Conservation (phyloP, 2,888 invertebrate genomes). For the Reticulitermes lucifugus region DNA sequence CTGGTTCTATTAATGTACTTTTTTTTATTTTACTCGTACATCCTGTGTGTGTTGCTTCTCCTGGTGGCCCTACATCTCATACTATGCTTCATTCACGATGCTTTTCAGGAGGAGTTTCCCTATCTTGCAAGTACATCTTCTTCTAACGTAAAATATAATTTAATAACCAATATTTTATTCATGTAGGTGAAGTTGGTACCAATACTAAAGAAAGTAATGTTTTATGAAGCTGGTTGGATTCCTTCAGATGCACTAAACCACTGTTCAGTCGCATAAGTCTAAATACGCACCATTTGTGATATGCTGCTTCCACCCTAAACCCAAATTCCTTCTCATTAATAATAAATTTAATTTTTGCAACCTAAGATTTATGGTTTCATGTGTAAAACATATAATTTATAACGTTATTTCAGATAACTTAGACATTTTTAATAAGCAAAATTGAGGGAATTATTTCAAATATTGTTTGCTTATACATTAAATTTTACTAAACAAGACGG, state of each 20-base stretch:
- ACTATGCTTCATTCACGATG: slow-evolving; percentile 18
- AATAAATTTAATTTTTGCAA: slow-evolving; percentile 16
- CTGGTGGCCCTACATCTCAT: not conserved
- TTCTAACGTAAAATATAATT: slow-evolving; percentile 29
- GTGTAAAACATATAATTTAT: not conserved
- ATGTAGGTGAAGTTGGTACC: slow-evolving; percentile 31
- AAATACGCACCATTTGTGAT: slow-evolving; percentile 24
- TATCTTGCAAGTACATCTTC: slow-evolving; percentile 14
- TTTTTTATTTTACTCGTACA: slow-evolving; percentile 6
- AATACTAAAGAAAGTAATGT: slow-evolving; percentile 14
- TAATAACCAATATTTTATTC: slow-evolving; percentile 36
- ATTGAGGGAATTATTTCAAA: not conserved
- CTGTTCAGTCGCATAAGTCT: slow-evolving; percentile 3
- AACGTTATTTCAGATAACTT: not conserved
- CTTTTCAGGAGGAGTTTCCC: slow-evolving; percentile 25
- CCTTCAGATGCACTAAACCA: slow-evolving; percentile 35
- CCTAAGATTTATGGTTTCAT: not conserved
- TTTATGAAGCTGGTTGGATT: slow-evolving; percentile 31
- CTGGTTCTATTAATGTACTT: slow-evolving; percentile 32
- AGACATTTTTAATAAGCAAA: not conserved
- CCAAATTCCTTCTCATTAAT: slow-evolving; percentile 32
- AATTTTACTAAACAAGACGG: not conserved
- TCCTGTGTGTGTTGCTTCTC: slow-evolving; percentile 27
- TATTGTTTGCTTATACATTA: not conserved
- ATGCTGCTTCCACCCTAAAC: slow-evolving; percentile 18